A percentile compares a stretch with the other conserved stretches of the same genome.
Evolutionary conservation across 2,113 vertebrate species (phyloP).

Genomic region (Strix aluco): DNA sequence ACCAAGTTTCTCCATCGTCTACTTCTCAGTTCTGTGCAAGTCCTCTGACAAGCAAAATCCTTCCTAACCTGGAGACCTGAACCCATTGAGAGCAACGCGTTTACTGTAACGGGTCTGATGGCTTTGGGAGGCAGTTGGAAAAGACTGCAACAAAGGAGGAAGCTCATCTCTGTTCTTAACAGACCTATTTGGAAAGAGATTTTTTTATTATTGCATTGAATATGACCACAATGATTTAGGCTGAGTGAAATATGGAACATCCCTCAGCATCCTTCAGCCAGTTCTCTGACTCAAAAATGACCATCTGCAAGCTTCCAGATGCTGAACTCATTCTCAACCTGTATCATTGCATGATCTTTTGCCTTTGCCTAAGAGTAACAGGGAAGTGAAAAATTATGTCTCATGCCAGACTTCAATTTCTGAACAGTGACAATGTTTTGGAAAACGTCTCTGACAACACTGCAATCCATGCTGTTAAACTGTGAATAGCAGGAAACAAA

Average conservation of each 20-base stretch:
- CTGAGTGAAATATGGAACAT: neutral
- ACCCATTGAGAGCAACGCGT: accelerated
- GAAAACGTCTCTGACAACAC: neutral
- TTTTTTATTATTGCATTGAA: neutral
- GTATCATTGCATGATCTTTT: neutral
- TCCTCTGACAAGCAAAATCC: neutral
- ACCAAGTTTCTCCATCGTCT: neutral
- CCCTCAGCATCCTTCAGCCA: neutral
- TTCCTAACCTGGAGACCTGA: neutral
- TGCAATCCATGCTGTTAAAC: neutral
- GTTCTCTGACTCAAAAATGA: neutral
- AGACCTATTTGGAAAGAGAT: neutral
- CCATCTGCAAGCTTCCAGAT: neutral
- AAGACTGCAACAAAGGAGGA: neutral
- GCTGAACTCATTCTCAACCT: neutral
- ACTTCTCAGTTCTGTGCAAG: too few relatives aligned
- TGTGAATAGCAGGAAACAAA: neutral
- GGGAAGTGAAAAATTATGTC: accelerated
- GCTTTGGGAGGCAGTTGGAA: neutral
- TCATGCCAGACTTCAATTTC: neutral
- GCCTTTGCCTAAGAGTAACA: neutral
- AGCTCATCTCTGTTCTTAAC: neutral
- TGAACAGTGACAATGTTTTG: neutral
- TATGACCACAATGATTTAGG: neutral
- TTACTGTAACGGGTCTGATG: accelerated